Base-by-base conservation (phyloP, 1,140 invertebrate genomes). In the Sminthurinus signatus region DNA sequence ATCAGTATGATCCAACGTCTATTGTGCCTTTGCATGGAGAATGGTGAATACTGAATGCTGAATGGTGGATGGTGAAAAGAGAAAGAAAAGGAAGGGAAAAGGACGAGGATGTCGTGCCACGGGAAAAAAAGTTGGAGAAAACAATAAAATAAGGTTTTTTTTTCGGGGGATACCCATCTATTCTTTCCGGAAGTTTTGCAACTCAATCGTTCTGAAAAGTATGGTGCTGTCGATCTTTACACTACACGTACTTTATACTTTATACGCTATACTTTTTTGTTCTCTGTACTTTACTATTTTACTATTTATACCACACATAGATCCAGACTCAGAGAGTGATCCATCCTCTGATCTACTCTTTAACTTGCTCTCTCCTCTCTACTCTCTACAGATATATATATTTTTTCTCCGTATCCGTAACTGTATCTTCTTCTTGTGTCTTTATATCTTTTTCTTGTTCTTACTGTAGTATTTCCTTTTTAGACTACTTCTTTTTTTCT, bases 111-210 rank as follows among this genome's bases (percentile, higher is more conserved):
- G 52, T 48, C 61, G 32, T 58, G 62, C 42, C 55, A 65, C 50
- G 32, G 58, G 63, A 51, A 54, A 65, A 65, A 62, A 65, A 65
- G 32, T 60, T 65, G 56, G 63, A 32, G 63, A 60, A 64, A 65
- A 65, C 56, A 59, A 65, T 60, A n/a, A n/a, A n/a, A n/a, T n/a
- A 60, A 65, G 60, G 60, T 60, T 54, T 60, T 48, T 46, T 59
- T 65, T 65, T 65, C 54, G 59, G 29, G 32, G 50, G 31, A 59
- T 59, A 39, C 48, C 63, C 57, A 65, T 65, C 63, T 56, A 64
- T 64, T 50, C 57, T 65, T 65, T 65, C 57, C 63, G 63, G 63
- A 65, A 65, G 48, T 65, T 65, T 65, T 65, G 63, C 57, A 60
- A 60, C 63, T 60, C 63, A 60, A 60, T 65, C 56, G 56, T 60